Base-by-base conservation (phyloP, 2,797 vertebrate genomes). In the Rhodeus uyekii region DNA sequence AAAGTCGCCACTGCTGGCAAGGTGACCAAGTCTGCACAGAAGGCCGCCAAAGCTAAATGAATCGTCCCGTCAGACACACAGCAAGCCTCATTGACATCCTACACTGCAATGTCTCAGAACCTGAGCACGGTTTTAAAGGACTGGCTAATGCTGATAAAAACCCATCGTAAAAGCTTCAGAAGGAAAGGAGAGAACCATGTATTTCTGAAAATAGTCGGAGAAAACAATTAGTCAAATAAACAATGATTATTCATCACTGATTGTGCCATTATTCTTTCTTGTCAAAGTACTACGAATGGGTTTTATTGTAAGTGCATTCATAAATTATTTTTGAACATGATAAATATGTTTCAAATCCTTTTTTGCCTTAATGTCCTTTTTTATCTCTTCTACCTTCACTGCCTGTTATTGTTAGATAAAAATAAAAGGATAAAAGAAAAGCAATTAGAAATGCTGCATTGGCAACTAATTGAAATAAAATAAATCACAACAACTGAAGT, bases 141-240 rank as follows among this genome's bases (percentile, higher is more conserved):
- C 93, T 95, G 94, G 94, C 91, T 95, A 85, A 94, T 92, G 93
- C 92, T 94, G 86, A 95, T 94, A 81, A 94, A 94, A 92, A 93
- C 92, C 87, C 94, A 95, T 86, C 93, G 94, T 68, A 95, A 95
- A 90, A 95, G 92, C 90, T 95, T 95, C 87, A 90, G 94, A 86
- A 94, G 94, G 94, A 95, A 95, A 95, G 90, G 90, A 93, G 81
- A 60, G 76, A 76, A 61, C 78, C 22, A 67, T 80, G 48, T 73
- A 69, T 86, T 83, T 85, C 69, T 61, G 74, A 80, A 72, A 36
- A 80, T 83, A 86, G 85, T 88, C 78, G 87, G 71, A 88, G 78
- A 87, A 86, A 76, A 89, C 87, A 32, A 92, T 89, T 87, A 83
- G 82, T 86, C 90, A 87, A 92, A 92, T 91, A 93, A 94, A 85